These are phyloP conservation scores for Bolinopsis microptera DNA, from an alignment of 37 sponge, comb jelly and placozoan species.

Conservation along the genomic window DNA sequence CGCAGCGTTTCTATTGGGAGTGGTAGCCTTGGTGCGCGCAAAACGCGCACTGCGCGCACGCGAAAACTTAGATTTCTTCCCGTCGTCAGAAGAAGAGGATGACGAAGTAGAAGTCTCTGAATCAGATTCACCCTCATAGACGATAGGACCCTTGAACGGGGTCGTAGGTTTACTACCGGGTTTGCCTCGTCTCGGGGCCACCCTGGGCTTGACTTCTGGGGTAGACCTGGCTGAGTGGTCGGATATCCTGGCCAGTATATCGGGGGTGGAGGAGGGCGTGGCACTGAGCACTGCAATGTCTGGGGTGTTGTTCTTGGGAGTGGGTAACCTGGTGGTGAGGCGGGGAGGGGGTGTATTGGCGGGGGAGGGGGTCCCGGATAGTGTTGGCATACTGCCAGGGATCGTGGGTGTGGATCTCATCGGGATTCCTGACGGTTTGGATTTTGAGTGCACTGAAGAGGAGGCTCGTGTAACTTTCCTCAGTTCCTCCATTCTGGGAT, in stretches of 20 bases:
- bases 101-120: conserved; percentile 4
- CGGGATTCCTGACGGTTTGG: conserved; percentile 27
- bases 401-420: neutral
- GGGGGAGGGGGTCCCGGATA: conserved; percentile 16
- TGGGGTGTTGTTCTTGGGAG: conserved; percentile 4
- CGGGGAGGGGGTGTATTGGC: neutral
- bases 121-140: conserved; percentile 18
- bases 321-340: neutral
- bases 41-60: neutral
- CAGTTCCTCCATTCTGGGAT: conserved; percentile 61
- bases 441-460: conserved; percentile 30
- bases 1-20: conserved; percentile 40
- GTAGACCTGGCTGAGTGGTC: neutral
- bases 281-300: neutral
- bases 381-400: neutral
- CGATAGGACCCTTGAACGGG: conserved; percentile 24
- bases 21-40: neutral
- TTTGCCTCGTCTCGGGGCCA: neutral
- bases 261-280: conserved; percentile 11
- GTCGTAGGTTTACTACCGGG: neutral
- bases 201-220: neutral
- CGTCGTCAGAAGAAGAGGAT: conserved; percentile 12
- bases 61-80: neutral
- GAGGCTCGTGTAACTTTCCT: conserved; percentile 51
- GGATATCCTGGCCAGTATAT: neutral